Evolutionary conservation across 2,113 vertebrate genomes (phyloP).

Genomic region (Anolis sagrei): DNA sequence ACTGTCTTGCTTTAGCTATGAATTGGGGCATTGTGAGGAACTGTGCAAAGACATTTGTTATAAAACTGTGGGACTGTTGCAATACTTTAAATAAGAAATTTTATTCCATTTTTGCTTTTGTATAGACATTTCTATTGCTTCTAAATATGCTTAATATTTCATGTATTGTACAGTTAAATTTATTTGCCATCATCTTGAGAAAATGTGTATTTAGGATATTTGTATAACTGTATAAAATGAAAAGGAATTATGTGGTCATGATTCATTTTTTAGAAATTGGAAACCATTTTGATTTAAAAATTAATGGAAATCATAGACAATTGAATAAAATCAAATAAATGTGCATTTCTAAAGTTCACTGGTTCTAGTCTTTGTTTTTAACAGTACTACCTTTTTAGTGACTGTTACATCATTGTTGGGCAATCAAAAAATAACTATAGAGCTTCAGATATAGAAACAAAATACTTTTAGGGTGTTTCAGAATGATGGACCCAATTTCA

Average conservation of each 20-base stretch:
- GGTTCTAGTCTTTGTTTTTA: background rate
- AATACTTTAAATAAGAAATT: slow-evolving; percentile 94
- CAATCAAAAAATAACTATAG: background rate
- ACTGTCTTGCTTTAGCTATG: slow-evolving; percentile 85
- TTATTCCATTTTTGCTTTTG: slow-evolving; percentile 90
- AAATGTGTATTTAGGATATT: slow-evolving; percentile 89
- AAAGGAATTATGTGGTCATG: slow-evolving; percentile 85
- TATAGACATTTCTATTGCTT: slow-evolving; percentile 90
- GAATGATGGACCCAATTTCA: no score
- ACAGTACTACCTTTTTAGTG: background rate
- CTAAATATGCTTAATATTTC: slow-evolving; percentile 88
- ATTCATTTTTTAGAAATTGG: slow-evolving; percentile 87
- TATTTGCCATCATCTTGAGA: slow-evolving; percentile 83
- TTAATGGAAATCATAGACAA: slow-evolving; percentile 86
- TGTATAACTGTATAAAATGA: slow-evolving; percentile 93
- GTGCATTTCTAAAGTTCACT: background rate
- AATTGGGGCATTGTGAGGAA: slow-evolving; percentile 83
- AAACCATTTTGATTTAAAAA: slow-evolving; percentile 87
- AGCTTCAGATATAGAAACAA: background rate
- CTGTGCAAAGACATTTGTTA: slow-evolving; percentile 86
- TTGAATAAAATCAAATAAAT: slow-evolving; percentile 80
- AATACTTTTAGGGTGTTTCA: no score
- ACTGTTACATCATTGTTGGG: background rate
- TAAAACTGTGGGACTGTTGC: slow-evolving; percentile 95
- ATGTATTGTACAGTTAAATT: slow-evolving; percentile 82